Conservation (phyloP, 2,888 invertebrate species). For the Dendrolimus houi region DNA sequence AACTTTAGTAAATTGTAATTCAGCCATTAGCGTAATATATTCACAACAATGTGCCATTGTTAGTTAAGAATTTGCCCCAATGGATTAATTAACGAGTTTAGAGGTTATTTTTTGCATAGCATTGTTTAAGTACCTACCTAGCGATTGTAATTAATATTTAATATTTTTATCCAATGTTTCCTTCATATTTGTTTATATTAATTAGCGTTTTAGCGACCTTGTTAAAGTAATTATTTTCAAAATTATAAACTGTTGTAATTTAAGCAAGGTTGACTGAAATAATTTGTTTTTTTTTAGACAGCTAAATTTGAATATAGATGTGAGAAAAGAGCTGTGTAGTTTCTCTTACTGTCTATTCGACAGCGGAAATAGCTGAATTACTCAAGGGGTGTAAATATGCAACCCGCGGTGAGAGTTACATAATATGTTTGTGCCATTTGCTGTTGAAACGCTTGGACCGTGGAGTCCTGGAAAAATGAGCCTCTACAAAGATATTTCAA, state of each 20-base stretch:
- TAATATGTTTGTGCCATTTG: too few relatives aligned
- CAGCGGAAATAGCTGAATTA: too few relatives aligned
- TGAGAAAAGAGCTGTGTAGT: too few relatives aligned
- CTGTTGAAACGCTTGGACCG: too few relatives aligned
- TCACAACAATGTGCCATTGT: slow-evolving; percentile 30
- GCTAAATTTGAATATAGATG: too few relatives aligned
- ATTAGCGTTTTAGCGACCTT: not conserved
- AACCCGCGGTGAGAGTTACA: too few relatives aligned
- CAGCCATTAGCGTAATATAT: not conserved
- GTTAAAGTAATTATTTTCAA: not conserved
- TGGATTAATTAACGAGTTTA: slow-evolving; percentile 21
- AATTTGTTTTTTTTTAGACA: too few relatives aligned
- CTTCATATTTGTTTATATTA: not conserved
- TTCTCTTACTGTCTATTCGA: too few relatives aligned
- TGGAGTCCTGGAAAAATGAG: too few relatives aligned
- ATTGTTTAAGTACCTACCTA: slow-evolving; percentile 3
- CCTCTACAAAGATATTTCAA: too few relatives aligned
- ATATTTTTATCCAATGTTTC: not conserved
- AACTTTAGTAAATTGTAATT: not conserved
- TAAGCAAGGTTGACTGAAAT: not conserved
- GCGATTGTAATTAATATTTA: not conserved
- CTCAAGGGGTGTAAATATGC: too few relatives aligned
- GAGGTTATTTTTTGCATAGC: slow-evolving; percentile 16
- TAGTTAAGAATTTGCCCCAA: slow-evolving; percentile 21
- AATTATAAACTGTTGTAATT: not conserved